Base-by-base conservation (phyloP, 2,888 invertebrate genomes). In the Euplagia quadripunctaria region DNA sequence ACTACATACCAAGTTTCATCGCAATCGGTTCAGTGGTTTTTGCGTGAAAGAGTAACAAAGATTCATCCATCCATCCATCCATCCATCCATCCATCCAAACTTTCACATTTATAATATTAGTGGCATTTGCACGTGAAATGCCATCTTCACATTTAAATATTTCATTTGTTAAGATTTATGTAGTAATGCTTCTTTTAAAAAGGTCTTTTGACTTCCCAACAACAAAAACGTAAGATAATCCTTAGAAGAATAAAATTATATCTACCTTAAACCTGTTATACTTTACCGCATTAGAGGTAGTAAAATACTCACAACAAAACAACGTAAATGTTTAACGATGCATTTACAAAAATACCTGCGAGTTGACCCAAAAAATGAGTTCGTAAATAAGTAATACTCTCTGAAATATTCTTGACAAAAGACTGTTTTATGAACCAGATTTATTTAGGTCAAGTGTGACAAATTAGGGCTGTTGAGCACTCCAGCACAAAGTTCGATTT, bases 371-470 rank as follows among this genome's bases (percentile, higher is more conserved):
- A 68, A 61, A 73, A 69, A 43, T 41, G 51, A 46, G 31, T 41
- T 20, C 20, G 69, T 69, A 52, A 71, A 73, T 71, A 67, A 52
- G 65, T 64, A 58, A 67, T 67, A 71, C 64, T 67, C 41, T 72
- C 72, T 67, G 78, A 79, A 80, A 82, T 69, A 55, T 71, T 65
- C 70, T 70, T 43, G 64, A 68, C 66, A 71, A 79, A 77, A 78
- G 55, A 75, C 63, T 64, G 78, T 82, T 78, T 81, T 79, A 75
- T 80, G 81, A 76, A 82, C 81, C 78, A 82, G 78, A 86, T 85
- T 86, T 87, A 88, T 87, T 87, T 86, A 72, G 89, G 89, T 89
- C 89, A 87, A 88, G 85, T 84, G 82, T 83, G 82, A 83, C 82
- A 84, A 86, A 87, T 84, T 86, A 85, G 83, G 87, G 82, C 79